phyloP scores from a whole-genome alignment of 2,113 vertebrate genomes.

The Origma solitaria region DNA sequence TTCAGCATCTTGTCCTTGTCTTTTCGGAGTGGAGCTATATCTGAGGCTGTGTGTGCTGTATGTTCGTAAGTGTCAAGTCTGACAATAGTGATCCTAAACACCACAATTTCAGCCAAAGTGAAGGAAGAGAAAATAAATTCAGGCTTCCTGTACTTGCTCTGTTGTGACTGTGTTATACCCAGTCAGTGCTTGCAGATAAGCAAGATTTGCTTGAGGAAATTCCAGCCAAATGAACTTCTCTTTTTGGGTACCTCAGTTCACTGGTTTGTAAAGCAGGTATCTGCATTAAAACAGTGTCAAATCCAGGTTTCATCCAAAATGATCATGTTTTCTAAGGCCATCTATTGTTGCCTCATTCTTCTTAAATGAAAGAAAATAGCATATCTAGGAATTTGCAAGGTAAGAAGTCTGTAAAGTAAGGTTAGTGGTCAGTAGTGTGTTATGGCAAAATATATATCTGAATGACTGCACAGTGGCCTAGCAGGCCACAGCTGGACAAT shows the following conservation, averaged over 20 bases:
- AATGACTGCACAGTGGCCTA: neutral
- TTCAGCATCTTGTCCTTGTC: neutral
- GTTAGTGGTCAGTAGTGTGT: neutral
- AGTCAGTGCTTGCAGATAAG: neutral
- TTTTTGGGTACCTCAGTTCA: neutral
- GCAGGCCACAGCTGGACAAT: neutral
- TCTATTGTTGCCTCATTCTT: neutral
- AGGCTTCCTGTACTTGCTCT: neutral
- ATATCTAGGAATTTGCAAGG: neutral
- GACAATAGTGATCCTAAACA: neutral
- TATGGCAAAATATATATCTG: neutral
- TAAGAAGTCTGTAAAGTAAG: neutral
- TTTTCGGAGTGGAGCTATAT: neutral
- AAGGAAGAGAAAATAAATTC: neutral
- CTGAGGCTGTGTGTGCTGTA: neutral
- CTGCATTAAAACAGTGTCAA: neutral
- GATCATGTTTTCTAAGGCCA: accelerated
- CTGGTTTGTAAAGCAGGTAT: neutral
- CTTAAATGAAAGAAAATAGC: neutral
- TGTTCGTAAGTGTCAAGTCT: neutral
- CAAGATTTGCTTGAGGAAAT: neutral
- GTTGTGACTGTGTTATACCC: neutral
- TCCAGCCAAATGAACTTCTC: neutral
- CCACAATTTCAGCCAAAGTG: neutral
- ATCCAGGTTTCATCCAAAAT: neutral